A percentile compares a stretch with the other conserved stretches of the same genome.
phyloP scores from a whole-genome alignment of 1,140 invertebrate genomes.

The Elymnias hypermnestra region DNA sequence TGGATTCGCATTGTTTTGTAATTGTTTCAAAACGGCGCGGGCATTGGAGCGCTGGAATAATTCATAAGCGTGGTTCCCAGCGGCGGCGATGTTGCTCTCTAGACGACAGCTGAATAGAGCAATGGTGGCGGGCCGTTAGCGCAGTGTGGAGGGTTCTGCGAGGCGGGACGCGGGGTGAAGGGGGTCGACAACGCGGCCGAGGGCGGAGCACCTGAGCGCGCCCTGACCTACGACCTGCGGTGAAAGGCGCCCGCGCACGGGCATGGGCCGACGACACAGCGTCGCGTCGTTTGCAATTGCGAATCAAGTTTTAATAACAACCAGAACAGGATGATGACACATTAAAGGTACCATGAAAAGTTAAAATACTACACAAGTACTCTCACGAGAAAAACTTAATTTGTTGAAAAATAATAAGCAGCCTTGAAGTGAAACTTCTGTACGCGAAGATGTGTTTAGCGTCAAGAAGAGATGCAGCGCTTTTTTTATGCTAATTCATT shows the following conservation, averaged over 20 bases:
- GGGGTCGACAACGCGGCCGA: conserved; percentile 28
- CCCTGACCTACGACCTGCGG: conserved; percentile 71
- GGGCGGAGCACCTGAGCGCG: conserved; percentile 71
- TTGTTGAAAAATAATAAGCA: too few relatives aligned
- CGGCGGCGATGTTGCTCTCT: conserved; percentile 48
- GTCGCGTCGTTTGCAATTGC: conserved; percentile 39
- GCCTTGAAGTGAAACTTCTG: too few relatives aligned
- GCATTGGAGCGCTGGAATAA: conserved; percentile 51
- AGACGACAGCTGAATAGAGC: conserved; percentile 70
- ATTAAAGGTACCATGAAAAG: background rate
- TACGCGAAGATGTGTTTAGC: too few relatives aligned
- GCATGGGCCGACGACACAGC: conserved; percentile 58
- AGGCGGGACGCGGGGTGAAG: conserved; percentile 16
- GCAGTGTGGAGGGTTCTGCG: conserved; percentile 24
- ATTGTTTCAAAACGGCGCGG: conserved; percentile 57
- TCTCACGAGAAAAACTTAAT: too few relatives aligned
- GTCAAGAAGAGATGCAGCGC: too few relatives aligned
- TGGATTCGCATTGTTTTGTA: conserved; percentile 70
- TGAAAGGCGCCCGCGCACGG: conserved; percentile 65
- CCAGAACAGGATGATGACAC: conserved; percentile 27
- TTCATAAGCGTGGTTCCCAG: conserved; percentile 65
- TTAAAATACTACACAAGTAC: too few relatives aligned
- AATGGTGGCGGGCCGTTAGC: conserved; percentile 54
- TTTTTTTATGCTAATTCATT: too few relatives aligned
- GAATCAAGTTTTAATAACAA: conserved; percentile 49